A percentile compares a stretch with the other conserved stretches of the same genome.
phyloP scores from a whole-genome alignment of 37 sponge, comb jelly and placozoan species.

The Beroe ovata region DNA sequence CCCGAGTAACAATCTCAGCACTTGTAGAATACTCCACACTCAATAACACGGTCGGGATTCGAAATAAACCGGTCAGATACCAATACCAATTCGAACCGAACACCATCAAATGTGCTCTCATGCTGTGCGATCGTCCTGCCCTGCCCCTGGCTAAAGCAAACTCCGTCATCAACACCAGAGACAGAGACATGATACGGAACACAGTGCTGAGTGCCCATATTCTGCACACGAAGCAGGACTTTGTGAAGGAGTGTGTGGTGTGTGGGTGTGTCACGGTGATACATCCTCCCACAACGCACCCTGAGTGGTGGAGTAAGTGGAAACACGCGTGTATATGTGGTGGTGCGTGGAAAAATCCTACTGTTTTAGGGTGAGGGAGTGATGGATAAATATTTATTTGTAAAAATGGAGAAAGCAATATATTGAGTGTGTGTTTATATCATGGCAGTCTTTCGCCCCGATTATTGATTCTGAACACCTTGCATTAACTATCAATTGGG shows the following conservation, averaged over 20 bases:
- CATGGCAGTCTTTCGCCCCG: too few species aligned
- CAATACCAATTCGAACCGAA: conserved; percentile 53
- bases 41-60: background rate
- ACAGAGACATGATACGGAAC: conserved; percentile 56
- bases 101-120: conserved; percentile 63
- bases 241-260: conserved; percentile 67
- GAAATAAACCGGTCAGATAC: background rate
- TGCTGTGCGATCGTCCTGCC: conserved; percentile 17
- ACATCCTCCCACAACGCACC: background rate
- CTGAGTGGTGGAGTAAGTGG: conserved; percentile 46
- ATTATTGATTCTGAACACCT: too few species aligned
- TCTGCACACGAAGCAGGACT: conserved; percentile 23
- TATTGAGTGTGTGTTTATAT: too few species aligned
- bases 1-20: background rate
- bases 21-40: background rate
- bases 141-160: conserved; percentile 27
- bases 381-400: too few species aligned
- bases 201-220: conserved; percentile 41
- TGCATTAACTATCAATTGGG: too few species aligned
- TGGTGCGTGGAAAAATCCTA: conserved; percentile 34
- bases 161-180: conserved; percentile 39
- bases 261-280: conserved; percentile 38
- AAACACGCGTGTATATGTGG: conserved; percentile 55
- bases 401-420: too few species aligned
- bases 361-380: conserved; percentile 9